phyloP scores from a whole-genome alignment of 2,797 vertebrate species.

The Clarias laeviceps region DNA sequence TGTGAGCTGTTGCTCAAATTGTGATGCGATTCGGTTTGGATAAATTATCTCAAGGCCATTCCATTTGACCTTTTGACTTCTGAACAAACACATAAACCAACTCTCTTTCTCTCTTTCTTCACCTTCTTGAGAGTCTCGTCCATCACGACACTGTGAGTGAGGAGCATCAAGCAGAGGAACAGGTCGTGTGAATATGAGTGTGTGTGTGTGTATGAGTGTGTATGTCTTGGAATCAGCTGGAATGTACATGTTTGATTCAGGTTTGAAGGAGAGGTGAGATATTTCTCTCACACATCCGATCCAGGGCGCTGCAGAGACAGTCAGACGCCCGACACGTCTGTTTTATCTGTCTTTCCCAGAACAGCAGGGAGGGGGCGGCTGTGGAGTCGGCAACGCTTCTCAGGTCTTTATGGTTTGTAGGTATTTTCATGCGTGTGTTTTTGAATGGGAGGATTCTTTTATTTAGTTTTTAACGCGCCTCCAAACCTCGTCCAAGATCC shows the following conservation, averaged over 20 bases:
- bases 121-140: neutral
- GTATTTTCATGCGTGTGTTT: slow-evolving; percentile 1
- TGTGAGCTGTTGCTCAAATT: too few relatives aligned
- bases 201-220: neutral
- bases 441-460: neutral
- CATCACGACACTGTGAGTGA: neutral
- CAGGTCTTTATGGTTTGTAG: neutral
- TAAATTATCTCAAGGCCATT: neutral
- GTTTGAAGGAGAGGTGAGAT: slow-evolving; percentile 46
- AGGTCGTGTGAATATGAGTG: too few relatives aligned
- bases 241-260: slow-evolving; percentile 19
- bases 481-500: neutral
- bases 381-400: neutral
- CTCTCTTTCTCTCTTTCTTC: neutral
- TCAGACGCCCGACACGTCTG: slow-evolving; percentile 29
- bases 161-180: neutral
- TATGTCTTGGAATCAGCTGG: slow-evolving; percentile 6
- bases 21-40: neutral
- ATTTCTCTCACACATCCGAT: slow-evolving; percentile 42
- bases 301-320: slow-evolving; percentile 32
- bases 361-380: neutral
- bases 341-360: slow-evolving; percentile 31
- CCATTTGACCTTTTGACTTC: neutral
- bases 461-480: neutral
- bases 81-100: neutral